Percentiles rank a stretch among this genome's conserved stretches.
Conservation (phyloP, 2,888 invertebrate species). For the Petrolisthes manimaculis region DNA sequence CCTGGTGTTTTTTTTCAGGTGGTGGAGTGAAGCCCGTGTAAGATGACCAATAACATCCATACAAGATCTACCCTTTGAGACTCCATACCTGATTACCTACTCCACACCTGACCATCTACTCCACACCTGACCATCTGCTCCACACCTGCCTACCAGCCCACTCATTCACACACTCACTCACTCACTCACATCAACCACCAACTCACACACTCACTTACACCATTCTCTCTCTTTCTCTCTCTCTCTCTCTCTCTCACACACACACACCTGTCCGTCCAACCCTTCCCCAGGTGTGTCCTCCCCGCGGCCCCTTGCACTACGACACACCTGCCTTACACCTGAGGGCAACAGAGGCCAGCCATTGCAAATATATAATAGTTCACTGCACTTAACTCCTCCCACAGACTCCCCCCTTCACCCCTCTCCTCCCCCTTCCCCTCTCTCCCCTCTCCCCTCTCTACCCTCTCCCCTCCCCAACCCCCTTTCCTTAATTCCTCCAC, state of each 20-base stretch:
- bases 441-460: not conserved
- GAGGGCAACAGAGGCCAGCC: not conserved
- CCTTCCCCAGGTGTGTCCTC: not conserved
- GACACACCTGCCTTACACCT: not conserved
- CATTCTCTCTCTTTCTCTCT: not conserved
- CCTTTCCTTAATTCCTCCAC: not conserved
- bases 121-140: too few relatives aligned
- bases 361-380: not conserved
- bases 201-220: not conserved
- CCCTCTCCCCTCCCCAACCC: not conserved
- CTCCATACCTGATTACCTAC: too few relatives aligned
- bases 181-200: not conserved
- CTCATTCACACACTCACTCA: not conserved
- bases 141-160: not conserved
- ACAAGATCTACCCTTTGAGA: too few relatives aligned
- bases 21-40: too few relatives aligned
- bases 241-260: conserved; percentile 2
- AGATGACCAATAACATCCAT: too few relatives aligned
- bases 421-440: not conserved
- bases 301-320: not conserved
- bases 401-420: not conserved
- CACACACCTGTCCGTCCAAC: not conserved
- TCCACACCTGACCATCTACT: not conserved
- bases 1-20: too few relatives aligned
- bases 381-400: not conserved